Evolutionary conservation across 2,888 invertebrate genomes (phyloP).

Genomic region (Xestia xanthographa): DNA sequence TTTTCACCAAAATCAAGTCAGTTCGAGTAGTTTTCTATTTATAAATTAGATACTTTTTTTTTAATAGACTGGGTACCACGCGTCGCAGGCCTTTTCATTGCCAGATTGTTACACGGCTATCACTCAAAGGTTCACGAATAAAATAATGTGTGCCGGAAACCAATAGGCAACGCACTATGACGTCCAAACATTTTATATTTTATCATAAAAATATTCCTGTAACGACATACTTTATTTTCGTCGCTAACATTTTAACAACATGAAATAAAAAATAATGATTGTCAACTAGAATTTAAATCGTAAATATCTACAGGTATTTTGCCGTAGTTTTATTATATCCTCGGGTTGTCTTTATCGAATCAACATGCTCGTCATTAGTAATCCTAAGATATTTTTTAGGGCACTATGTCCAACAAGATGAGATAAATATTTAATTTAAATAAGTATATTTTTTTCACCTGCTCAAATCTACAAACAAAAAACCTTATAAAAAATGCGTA

Average conservation of each 20-base stretch:
- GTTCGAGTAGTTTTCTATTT: neutral
- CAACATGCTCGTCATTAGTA: neutral
- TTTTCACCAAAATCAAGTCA: neutral
- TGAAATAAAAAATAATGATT: constrained; percentile 12
- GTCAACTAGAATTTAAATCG: constrained; percentile 23
- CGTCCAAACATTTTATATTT: constrained; percentile 37
- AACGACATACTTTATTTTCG: constrained; percentile 18
- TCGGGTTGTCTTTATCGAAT: neutral
- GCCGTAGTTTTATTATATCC: neutral
- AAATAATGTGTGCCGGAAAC: constrained; percentile 24
- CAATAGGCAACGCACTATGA: constrained; percentile 32
- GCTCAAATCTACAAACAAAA: too few relatives aligned
- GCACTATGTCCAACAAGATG: neutral
- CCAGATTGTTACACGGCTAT: constrained; percentile 6
- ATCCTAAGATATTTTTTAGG: constrained; percentile 3
- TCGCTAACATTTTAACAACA: constrained; percentile 26
- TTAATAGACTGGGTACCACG: neutral
- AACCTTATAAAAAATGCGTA: too few relatives aligned
- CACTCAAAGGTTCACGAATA: constrained; percentile 25
- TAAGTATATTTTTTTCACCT: too few relatives aligned
- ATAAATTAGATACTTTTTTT: neutral
- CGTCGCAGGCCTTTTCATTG: constrained; percentile 1
- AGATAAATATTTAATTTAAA: too few relatives aligned
- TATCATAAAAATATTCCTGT: constrained; percentile 39
- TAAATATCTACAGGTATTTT: neutral